These are phyloP conservation scores for Drosophila paucipuncta DNA, from an alignment of 2,888 invertebrate genomes.

Conservation along the genomic window DNA sequence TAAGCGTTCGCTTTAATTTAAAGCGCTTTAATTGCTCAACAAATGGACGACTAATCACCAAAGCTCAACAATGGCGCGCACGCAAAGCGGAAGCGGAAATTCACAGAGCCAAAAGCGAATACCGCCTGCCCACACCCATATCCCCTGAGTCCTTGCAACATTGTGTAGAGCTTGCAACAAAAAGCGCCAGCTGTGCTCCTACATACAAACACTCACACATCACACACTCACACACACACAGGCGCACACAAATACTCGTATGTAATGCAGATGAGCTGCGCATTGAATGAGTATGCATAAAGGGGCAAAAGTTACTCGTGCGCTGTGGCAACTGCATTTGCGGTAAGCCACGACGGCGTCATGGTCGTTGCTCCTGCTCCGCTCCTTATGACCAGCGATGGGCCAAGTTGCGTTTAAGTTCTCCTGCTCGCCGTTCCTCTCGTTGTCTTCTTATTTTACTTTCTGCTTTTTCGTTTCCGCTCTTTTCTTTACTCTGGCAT, in stretches of 20 bases:
- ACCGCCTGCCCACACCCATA: background rate
- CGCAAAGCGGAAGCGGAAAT: conserved; percentile 65
- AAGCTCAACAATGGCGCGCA: conserved; percentile 52
- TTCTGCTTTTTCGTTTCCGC: conserved; percentile 11
- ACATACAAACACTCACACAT: conserved; percentile 7
- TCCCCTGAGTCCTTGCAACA: conserved; percentile 44
- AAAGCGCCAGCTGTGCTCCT: conserved; percentile 42
- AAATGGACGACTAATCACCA: conserved; percentile 73
- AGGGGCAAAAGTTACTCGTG: conserved; percentile 69
- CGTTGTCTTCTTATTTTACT: conserved; percentile 13
- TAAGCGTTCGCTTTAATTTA: conserved; percentile 70
- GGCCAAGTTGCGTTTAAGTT: background rate
- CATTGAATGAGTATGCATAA: conserved; percentile 52
- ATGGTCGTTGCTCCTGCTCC: conserved; percentile 60
- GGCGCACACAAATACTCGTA: conserved; percentile 8
- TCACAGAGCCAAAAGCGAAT: conserved; percentile 45
- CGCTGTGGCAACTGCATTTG: conserved; percentile 75
- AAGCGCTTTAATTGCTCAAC: conserved; percentile 75
- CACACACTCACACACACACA: conserved; percentile 21
- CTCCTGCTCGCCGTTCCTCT: conserved; percentile 5
- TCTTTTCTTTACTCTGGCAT: conserved; percentile 15
- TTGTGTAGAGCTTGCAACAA: conserved; percentile 52
- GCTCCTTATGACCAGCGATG: conserved; percentile 6
- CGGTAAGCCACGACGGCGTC: conserved; percentile 60
- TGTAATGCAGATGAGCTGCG: conserved; percentile 71